phyloP scores from a whole-genome alignment of 2,113 vertebrate species.

The Sprattus sprattus region DNA sequence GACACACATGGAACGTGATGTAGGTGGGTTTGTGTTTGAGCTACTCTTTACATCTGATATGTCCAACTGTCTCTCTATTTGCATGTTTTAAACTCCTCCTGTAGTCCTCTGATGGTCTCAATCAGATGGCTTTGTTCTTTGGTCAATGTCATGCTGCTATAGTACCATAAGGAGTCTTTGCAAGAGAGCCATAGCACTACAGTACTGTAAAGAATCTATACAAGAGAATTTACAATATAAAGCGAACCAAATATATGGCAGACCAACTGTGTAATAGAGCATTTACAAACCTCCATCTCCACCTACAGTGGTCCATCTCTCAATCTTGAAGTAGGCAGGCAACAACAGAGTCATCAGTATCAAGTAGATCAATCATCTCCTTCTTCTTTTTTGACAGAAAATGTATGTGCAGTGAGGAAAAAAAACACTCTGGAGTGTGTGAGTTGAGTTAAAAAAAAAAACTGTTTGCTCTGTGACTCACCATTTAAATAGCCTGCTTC shows the following conservation, averaged over 20 bases:
- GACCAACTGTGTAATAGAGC: too few relatives aligned
- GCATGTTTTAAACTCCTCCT: background rate
- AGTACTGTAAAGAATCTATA: background rate
- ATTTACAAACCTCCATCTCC: background rate
- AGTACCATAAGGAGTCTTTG: background rate
- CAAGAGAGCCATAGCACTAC: background rate
- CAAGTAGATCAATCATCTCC: background rate
- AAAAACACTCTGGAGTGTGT: background rate
- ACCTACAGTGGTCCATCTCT: background rate
- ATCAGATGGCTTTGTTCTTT: background rate
- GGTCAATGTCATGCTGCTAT: background rate
- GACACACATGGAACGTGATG: background rate
- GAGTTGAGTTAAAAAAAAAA: background rate
- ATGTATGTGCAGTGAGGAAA: background rate
- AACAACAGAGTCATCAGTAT: background rate
- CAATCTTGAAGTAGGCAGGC: background rate
- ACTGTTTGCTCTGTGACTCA: background rate
- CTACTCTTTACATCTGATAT: background rate
- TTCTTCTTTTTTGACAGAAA: background rate
- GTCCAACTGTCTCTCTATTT: background rate
- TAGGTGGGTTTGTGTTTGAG: background rate
- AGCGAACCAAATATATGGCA: background rate
- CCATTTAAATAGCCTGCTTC: background rate
- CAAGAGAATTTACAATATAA: too few relatives aligned
- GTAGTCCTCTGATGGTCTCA: background rate